Evolutionary conservation across 2,797 vertebrate genomes (phyloP).

Genomic region (Sebastes nivosus): DNA sequence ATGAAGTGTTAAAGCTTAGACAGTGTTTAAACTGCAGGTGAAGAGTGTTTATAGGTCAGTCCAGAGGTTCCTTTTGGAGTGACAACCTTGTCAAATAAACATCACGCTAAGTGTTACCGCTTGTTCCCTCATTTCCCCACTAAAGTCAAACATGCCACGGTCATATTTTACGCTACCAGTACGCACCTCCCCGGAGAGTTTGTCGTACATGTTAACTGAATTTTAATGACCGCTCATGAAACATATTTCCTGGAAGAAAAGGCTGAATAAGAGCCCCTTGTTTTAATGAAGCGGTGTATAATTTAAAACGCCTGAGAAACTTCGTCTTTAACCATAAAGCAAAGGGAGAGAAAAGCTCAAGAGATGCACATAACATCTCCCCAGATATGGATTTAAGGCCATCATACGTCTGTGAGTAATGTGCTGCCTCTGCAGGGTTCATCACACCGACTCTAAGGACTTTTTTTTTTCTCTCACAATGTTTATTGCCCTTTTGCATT

Average conservation of each 20-base stretch:
- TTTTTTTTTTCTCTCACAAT: not conserved
- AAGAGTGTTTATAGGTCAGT: slow-evolving; percentile 58
- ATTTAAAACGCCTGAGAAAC: slow-evolving; percentile 43
- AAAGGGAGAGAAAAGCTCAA: slow-evolving; percentile 20
- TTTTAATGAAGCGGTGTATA: slow-evolving; percentile 54
- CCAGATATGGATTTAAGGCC: slow-evolving; percentile 28
- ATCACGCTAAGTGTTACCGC: slow-evolving; percentile 59
- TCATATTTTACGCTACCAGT: slow-evolving; percentile 37
- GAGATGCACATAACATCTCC: slow-evolving; percentile 33
- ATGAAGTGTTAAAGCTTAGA: slow-evolving; percentile 27
- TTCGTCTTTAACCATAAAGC: slow-evolving; percentile 34
- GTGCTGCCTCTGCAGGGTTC: slow-evolving; percentile 22
- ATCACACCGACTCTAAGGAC: slow-evolving; percentile 9
- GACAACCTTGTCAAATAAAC: slow-evolving; percentile 75
- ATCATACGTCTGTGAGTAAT: slow-evolving; percentile 47
- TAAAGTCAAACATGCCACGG: slow-evolving; percentile 48
- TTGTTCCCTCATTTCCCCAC: slow-evolving; percentile 45
- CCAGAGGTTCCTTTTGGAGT: slow-evolving; percentile 43
- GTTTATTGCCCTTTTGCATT: slow-evolving; percentile 40
- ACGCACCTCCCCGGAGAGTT: slow-evolving; percentile 30
- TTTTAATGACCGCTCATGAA: slow-evolving; percentile 51
- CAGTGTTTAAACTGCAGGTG: slow-evolving; percentile 61
- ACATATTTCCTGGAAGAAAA: slow-evolving; percentile 37
- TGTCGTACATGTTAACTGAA: slow-evolving; percentile 32
- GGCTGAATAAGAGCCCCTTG: slow-evolving; percentile 22